Conservation (phyloP, 2,888 invertebrate genomes). For the Pemphredon lugubris region DNA sequence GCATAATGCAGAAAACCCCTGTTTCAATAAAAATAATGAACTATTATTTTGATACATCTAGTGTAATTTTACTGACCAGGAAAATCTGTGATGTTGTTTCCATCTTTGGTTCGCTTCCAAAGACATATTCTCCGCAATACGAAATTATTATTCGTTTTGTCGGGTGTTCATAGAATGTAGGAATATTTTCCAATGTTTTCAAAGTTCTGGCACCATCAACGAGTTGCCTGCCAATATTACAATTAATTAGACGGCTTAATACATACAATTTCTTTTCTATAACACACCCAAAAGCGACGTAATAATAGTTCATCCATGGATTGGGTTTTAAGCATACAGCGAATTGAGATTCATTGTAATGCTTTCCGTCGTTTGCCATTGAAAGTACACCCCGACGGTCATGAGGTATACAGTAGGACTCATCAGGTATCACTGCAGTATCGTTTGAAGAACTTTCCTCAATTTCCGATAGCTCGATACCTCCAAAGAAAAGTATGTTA, state of each 20-base stretch:
- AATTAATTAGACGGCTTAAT: background rate
- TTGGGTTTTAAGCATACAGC: constrained; percentile 86
- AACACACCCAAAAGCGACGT: constrained; percentile 87
- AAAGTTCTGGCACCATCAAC: constrained; percentile 86
- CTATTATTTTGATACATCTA: too few relatives aligned
- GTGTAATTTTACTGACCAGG: constrained; percentile 31
- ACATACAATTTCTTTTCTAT: background rate
- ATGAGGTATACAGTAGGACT: constrained; percentile 86
- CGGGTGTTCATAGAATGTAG: constrained; percentile 86
- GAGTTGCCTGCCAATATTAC: constrained; percentile 82
- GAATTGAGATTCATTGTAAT: constrained; percentile 88
- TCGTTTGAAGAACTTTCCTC: constrained; percentile 80
- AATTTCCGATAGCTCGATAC: constrained; percentile 21
- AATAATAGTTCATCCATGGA: constrained; percentile 87
- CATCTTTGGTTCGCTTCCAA: constrained; percentile 44
- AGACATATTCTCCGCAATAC: constrained; percentile 62
- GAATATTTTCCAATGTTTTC: constrained; percentile 84
- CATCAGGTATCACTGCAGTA: constrained; percentile 82
- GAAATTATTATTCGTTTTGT: constrained; percentile 53
- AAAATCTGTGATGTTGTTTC: constrained; percentile 47
- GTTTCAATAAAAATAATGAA: too few relatives aligned
- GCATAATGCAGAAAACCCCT: too few relatives aligned
- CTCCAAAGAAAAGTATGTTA: too few relatives aligned
- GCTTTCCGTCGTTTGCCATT: constrained; percentile 87
- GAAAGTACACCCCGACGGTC: constrained; percentile 87